Evolutionary conservation across 2,113 vertebrate species (phyloP), one percentile per base, ranked within the genome.

Genomic region (Odobenus rosmarus): DNA sequence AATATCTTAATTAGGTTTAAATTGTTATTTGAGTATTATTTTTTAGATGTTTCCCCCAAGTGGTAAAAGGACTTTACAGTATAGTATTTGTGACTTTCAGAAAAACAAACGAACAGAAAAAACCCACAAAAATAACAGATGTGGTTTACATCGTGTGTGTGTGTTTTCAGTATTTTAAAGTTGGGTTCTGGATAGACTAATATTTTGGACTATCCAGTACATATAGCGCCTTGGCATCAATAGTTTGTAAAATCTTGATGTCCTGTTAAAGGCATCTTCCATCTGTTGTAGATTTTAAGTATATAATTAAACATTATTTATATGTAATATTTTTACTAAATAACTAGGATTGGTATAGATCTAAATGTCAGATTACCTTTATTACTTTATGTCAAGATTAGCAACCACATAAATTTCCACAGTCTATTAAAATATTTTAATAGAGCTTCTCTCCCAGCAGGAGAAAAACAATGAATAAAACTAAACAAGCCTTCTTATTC

Each of bases 391-490:
- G 77, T 92, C 67, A 94, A 2, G 86, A 96, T 46, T 96, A 93
- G 49, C 36, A 94, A 90, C 23, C 36, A 59, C 28, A 71, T 76
- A 90, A 71, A 93, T 93, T 92, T 97, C 21, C 26, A 93, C 18
- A 95, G 72, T 62, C n/a, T 93, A 39, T 74, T 96, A 59, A 87
- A 93, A 46, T 91, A 89, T 92, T 97, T 97, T 93, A 80, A 87
- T 33, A n/a, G 79, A 97, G 36, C 61, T 95, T 95, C n/a, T 93
- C 53, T 28, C 53, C 36, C 95, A 76, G 69, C n/a, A 89, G 93
- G 82, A 90, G 49, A 96, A 88, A 97, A 88, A 79, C 49, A 77
- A 49, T 97, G 80, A 97, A 90, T 96, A 91, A 95, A 86, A 92
- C 26, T 91, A 80, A 79, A 39, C 84, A 86, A 84, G 74, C 69